Base-by-base conservation (phyloP, 2,113 vertebrate genomes). In the Alligator mississippiensis region DNA sequence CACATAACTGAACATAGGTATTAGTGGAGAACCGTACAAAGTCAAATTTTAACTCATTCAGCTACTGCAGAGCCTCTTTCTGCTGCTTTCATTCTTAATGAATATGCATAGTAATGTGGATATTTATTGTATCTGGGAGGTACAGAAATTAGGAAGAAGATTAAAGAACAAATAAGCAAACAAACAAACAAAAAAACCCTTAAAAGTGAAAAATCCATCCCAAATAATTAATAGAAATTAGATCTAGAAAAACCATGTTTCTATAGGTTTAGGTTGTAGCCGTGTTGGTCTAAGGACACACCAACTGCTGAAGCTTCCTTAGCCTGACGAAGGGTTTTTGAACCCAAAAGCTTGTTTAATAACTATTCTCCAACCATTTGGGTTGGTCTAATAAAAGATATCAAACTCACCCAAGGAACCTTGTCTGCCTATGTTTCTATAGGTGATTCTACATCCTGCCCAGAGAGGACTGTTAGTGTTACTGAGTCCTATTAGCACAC, bases 131-230 rank as follows among this genome's bases (percentile, higher is more conserved):
- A 66, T 87, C 74, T 91, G 63, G 38, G 47, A 93, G 47, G 16
- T n/a, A 25, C 24, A 90, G 83, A 92, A 91, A 89, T 61, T 92
- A 34, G 68, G 75, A 81, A 14, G 61, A 55, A 93, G 34, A 84
- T 89, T 57, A 95, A 93, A 47, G 47, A 47, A 47, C 47, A 47
- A 47, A 47, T 47, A 47, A 72, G 12, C 47, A 47, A 47, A 47
- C 47, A 47, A 47, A 47, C 9, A 47, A 72, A 24, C 47, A 47
- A 38, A 5, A 38, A 38, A 7, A 7, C 47, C 47, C 47, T 9
- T 82, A 28, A 62, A 84, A 80, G 30, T 15, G 14, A 70, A 84
- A 85, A 95, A 62, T 80, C 47, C 19, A 90, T 82, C 70, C 76
- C 80, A 47, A 94, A 64, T 84, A 38, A 57, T 80, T 13, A 86